These are phyloP conservation scores for Dipus sagitta DNA, from an alignment of 2,797 vertebrate species.

Conservation along the genomic window DNA sequence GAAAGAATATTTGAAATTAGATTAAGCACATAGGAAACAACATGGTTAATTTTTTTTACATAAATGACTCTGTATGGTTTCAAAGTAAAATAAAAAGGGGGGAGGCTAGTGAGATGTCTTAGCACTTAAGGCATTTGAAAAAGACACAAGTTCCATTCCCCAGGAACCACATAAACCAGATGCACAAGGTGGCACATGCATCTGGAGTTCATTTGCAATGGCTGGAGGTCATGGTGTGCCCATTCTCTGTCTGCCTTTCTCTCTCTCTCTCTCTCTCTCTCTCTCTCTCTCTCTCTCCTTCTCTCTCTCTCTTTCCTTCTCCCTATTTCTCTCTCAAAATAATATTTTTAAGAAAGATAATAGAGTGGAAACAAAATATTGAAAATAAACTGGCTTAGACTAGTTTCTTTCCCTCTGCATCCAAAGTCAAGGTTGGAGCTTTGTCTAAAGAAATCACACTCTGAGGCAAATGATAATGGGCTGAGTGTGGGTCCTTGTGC, in stretches of 20 bases:
- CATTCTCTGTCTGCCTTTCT: too few relatives aligned
- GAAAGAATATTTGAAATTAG: neutral
- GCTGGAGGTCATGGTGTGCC: too few relatives aligned
- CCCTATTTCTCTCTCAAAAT: too few relatives aligned
- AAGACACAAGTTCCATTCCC: too few relatives aligned
- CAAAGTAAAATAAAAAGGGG: neutral
- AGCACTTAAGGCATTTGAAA: too few relatives aligned
- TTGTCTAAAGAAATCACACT: slow-evolving; percentile 72
- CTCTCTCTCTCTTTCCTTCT: too few relatives aligned
- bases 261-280: too few relatives aligned
- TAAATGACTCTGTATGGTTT: slow-evolving; percentile 16
- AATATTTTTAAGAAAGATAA: neutral
- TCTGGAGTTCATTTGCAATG: too few relatives aligned
- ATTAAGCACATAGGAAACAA: neutral
- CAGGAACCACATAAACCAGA: too few relatives aligned
- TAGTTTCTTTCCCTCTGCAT: slow-evolving; percentile 70
- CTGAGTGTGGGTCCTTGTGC: slow-evolving; percentile 62
- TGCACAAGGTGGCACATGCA: too few relatives aligned
- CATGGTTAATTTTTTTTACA: slow-evolving; percentile 35
- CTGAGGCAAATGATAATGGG: slow-evolving; percentile 57
- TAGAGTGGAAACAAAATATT: slow-evolving; percentile 71
- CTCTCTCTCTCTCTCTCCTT: too few relatives aligned
- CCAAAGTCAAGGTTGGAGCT: slow-evolving; percentile 54
- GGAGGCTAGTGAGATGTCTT: too few relatives aligned
- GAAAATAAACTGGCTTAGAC: slow-evolving; percentile 41